A percentile compares a stretch with the other conserved stretches of the same genome.
phyloP scores from a whole-genome alignment of 2,797 vertebrate genomes.

The Tenualosa thibaudeaui region DNA sequence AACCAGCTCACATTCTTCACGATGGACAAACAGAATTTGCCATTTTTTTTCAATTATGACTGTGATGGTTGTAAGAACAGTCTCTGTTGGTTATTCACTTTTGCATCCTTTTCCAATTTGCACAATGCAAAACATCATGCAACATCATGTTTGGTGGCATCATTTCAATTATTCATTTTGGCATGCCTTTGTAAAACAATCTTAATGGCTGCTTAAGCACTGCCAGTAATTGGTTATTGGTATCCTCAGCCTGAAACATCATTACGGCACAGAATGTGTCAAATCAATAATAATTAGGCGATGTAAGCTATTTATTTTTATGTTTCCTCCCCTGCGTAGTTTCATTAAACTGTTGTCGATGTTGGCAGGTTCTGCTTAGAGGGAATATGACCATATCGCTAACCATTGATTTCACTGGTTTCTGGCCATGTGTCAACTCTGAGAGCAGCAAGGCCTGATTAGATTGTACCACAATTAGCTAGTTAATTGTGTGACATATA shows the following conservation, averaged over 20 bases:
- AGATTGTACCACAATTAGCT: neutral
- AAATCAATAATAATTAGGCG: constrained; percentile 75
- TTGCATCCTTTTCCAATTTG: constrained; percentile 28
- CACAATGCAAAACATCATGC: neutral
- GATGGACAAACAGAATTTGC: neutral
- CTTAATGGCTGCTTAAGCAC: constrained; percentile 59
- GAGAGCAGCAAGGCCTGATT: neutral
- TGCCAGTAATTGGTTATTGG: constrained; percentile 50
- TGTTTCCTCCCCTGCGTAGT: constrained; percentile 62
- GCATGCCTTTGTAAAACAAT: constrained; percentile 51
- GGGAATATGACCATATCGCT: neutral
- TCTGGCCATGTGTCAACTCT: neutral
- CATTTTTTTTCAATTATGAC: constrained; percentile 32
- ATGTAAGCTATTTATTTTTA: constrained; percentile 61
- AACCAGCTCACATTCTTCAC: neutral
- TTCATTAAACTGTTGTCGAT: constrained; percentile 49
- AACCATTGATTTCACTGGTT: constrained; percentile 3
- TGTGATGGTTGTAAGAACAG: constrained; percentile 24
- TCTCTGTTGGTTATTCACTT: constrained; percentile 35
- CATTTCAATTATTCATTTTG: constrained; percentile 46
- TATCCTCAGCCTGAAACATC: constrained; percentile 54
- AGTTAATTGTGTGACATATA: neutral
- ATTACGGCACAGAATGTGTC: constrained; percentile 58
- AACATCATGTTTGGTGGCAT: constrained; percentile 14
- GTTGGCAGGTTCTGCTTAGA: constrained; percentile 57